phyloP scores from a whole-genome alignment of 1,140 invertebrate species.

The Trichonephila inaurata region DNA sequence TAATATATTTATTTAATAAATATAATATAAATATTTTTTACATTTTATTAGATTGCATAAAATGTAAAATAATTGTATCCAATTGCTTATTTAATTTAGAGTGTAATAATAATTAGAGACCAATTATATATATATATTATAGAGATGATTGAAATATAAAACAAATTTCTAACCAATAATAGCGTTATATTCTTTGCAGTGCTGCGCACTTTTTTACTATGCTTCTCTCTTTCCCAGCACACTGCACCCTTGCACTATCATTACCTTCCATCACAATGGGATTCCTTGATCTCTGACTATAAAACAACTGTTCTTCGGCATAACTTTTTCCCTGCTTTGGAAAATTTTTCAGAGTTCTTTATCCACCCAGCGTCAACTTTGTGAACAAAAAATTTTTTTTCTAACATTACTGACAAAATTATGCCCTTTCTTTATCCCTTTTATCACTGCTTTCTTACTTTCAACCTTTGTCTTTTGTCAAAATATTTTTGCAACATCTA shows the following conservation, averaged over 20 bases:
- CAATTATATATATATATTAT: too few relatives aligned
- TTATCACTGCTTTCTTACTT: background rate
- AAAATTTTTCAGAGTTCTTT: background rate
- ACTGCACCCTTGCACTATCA: background rate
- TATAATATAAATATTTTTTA: too few relatives aligned
- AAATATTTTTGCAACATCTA: conserved; percentile 1
- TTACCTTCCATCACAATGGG: background rate
- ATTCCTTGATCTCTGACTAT: conserved; percentile 2
- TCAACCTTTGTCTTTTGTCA: background rate
- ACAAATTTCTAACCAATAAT: background rate
- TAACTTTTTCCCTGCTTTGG: background rate
- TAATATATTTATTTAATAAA: too few relatives aligned
- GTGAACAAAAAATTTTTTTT: background rate
- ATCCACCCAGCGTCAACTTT: background rate
- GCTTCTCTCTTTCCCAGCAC: background rate
- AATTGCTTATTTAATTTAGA: too few relatives aligned
- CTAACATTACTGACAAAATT: conserved; percentile 24
- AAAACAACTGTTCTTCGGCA: background rate
- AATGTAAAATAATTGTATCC: too few relatives aligned
- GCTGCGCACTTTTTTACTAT: background rate
- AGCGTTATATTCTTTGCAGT: background rate
- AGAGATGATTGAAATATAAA: too few relatives aligned
- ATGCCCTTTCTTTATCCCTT: conserved; percentile 2
- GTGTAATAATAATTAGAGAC: too few relatives aligned
- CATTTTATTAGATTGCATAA: too few relatives aligned